Conservation (phyloP, 2,797 vertebrate genomes). For the Gymnopithys bicolor region DNA sequence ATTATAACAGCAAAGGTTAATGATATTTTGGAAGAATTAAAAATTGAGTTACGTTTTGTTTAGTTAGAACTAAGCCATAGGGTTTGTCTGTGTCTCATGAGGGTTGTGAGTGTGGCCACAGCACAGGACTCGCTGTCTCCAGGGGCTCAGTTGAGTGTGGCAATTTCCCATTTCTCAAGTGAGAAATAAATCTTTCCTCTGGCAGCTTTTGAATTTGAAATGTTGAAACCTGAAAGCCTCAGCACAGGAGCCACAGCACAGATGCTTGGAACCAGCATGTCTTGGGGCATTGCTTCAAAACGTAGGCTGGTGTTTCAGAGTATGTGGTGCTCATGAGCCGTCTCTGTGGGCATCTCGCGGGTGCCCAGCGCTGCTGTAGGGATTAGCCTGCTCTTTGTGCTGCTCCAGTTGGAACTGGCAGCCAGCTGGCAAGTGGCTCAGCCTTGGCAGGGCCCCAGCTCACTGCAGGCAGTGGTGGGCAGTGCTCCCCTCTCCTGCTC, state of each 20-base stretch:
- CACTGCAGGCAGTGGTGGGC: fast-evolving
- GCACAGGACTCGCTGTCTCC: not conserved
- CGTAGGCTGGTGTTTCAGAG: not conserved
- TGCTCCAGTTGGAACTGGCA: fast-evolving
- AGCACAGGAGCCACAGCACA: fast-evolving
- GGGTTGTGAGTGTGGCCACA: not conserved
- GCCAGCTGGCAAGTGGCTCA: fast-evolving
- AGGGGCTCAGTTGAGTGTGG: not conserved
- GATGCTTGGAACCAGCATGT: not conserved
- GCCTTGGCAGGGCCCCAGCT: not conserved
- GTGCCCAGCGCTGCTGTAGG: fast-evolving
- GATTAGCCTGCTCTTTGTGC: fast-evolving
- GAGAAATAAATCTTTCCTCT: not conserved
- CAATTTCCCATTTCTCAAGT: not conserved
- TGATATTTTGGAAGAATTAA: not conserved
- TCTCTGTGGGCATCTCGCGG: not conserved
- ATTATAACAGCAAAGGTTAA: not conserved
- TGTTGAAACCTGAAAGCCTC: not conserved
- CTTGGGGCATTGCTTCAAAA: not conserved
- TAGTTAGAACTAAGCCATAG: not conserved
- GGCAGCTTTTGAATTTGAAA: not conserved
- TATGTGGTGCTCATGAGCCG: not conserved
- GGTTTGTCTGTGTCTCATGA: not conserved
- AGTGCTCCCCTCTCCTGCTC: not conserved
- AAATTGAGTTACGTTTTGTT: not conserved